Evolutionary conservation across 2,888 invertebrate genomes (phyloP), one percentile per base, ranked within the genome.

Genomic region (Netelia inedita): DNA sequence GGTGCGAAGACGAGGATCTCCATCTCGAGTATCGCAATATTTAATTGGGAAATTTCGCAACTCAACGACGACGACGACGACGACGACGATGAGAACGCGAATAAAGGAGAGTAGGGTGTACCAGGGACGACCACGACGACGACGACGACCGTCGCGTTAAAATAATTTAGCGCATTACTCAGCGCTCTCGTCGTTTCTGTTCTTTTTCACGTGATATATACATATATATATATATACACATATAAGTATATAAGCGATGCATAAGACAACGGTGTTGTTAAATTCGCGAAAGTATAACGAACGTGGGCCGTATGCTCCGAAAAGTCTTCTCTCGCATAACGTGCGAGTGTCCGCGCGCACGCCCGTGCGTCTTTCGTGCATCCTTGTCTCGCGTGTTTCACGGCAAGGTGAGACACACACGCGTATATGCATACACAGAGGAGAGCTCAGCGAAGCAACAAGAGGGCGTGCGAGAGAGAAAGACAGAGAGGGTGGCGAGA

Each of bases 251-350:
- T 19, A 14, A 23, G 19, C 61, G 53, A 46, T 69, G 10, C 19
- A 21, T 19, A 63, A 43, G 43, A 55, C 68, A 79, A 59, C 66
- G 57, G 72, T 63, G 75, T 79, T 75, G 81, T 73, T 82, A 73
- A 79, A 79, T 82, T 79, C 75, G 82, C 68, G 82, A 86, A 86
- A 86, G 86, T 86, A 82, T 81, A 75, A 81, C 79, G 75, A 80
- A 72, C 69, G 43, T 79, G 68, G 57, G 46, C 57, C 53, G n/a
- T 61, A 50, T 35, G 65, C 66, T 63, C 65, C 72, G 55, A 14
- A 81, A 69, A 59, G 57, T 23, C 23, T 21, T 50, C 5, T 53
- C 50, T 43, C n/a, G 28, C 2, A 69, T 43, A 35, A 55, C 14
- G 41, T 2, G n/a, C 59, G 16, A 72, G n/a, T 53, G 14, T 53